Evolutionary conservation across 2,113 vertebrate genomes (phyloP), one percentile per base, ranked within the genome.

Genomic region (Mionectes macconnelli): DNA sequence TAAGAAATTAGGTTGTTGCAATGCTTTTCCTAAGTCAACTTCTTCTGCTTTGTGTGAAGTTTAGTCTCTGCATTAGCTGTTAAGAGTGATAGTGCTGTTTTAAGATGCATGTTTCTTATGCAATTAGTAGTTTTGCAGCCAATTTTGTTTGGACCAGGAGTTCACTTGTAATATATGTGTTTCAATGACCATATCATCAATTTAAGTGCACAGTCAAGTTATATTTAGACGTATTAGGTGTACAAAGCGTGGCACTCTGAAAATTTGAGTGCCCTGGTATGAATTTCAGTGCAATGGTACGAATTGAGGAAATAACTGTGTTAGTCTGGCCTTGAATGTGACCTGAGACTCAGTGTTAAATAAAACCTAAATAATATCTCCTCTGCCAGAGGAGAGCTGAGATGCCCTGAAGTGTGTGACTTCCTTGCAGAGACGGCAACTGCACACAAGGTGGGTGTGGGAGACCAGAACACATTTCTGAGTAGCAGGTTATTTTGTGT

Each of bases 51-150:
- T 79, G 33, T 49, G 1, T 33, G 23, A 57, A 62, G 33, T 22
- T 90, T 63, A 28, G 6, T 69, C 14, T 37, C 35, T 83, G 42
- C 23, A 27, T 31, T n/a, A 64, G 37, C 69, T 84, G n/a, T 64
- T 80, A 55, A 64, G 70, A 60, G 37, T 1, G 2, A 23, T 20
- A 69, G 20, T 0, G 0, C 47, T 82, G 18, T 12, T 84, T 44
- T 77, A 68, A 86, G 55, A 16, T 40, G n/a, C 2, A 0, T 40
- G 18, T 60, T 67, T 77, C 35, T 86, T 60, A 67, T 30, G 19
- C 39, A 42, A 42, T 22, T 66, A 47, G 16, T 24, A 52, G n/a
- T 63, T 93, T 91, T 4, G 5, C 22, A 69, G 24, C 6, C 22
- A 28, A 3, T 66, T 93, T 64, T 88, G 22, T 49, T 60, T 50